Evolutionary conservation across 1,140 invertebrate species (phyloP).

Genomic region (Euura saliciscinereae): DNA sequence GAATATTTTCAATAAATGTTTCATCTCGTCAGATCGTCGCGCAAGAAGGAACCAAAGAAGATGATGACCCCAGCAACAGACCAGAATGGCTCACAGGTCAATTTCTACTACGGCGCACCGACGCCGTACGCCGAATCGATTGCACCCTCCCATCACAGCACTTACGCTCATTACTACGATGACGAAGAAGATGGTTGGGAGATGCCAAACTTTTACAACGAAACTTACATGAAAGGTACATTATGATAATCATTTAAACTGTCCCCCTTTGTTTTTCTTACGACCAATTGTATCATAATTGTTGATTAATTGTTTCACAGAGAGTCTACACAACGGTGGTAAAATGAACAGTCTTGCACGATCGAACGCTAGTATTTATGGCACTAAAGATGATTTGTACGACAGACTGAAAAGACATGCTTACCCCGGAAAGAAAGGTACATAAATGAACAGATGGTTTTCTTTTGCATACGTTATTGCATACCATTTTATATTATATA

Average conservation of each 20-base stretch:
- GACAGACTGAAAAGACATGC: conserved; percentile 94
- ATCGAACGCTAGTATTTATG: conserved; percentile 92
- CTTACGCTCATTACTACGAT: conserved; percentile 93
- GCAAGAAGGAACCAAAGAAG: conserved; percentile 87
- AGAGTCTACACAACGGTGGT: conserved; percentile 80
- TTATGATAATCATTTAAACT: conserved; percentile 8
- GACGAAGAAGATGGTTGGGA: conserved; percentile 96
- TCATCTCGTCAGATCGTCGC: conserved; percentile 67
- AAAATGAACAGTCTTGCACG: conserved; percentile 91
- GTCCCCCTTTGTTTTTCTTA: conserved; percentile 9
- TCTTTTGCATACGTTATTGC: not conserved
- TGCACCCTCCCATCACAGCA: conserved; percentile 92
- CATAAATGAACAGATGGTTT: conserved; percentile 19
- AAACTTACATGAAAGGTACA: conserved; percentile 91
- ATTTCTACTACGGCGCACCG: conserved; percentile 94
- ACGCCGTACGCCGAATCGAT: conserved; percentile 93
- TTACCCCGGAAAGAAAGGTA: conserved; percentile 95
- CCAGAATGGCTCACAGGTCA: conserved; percentile 90
- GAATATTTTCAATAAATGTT: conserved; percentile 15
- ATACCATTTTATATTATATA: not conserved
- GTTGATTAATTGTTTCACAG: conserved; percentile 50
- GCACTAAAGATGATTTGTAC: conserved; percentile 94
- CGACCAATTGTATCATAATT: no score
- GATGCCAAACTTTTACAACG: conserved; percentile 97
- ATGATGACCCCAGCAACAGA: conserved; percentile 84